These are phyloP conservation scores for Aphelocoma californica DNA, from an alignment of 2,797 vertebrate species.

Conservation along the genomic window DNA sequence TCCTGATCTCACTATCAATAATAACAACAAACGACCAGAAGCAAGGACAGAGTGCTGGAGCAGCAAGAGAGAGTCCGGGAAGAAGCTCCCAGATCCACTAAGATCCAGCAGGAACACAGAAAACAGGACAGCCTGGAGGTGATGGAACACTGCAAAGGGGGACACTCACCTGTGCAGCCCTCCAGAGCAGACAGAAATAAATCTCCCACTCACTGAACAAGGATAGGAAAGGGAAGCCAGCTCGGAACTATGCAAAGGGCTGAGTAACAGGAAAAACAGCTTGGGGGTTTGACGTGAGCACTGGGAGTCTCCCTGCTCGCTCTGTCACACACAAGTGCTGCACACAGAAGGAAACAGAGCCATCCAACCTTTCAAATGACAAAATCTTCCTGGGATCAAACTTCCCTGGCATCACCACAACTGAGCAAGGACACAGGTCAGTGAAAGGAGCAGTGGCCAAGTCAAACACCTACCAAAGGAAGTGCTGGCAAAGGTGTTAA, in stretches of 20 bases:
- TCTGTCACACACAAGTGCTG: background rate
- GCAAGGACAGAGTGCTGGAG: background rate
- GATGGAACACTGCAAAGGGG: background rate
- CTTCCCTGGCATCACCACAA: background rate
- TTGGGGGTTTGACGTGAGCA: background rate
- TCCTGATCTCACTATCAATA: background rate
- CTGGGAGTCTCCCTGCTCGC: accelerated
- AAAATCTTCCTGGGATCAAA: background rate
- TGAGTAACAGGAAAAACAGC: background rate
- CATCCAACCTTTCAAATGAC: background rate
- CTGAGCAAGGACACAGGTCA: background rate
- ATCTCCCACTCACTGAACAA: background rate
- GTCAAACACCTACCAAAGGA: background rate
- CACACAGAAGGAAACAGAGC: background rate
- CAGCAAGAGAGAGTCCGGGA: background rate
- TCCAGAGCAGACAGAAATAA: background rate
- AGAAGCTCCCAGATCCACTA: background rate
- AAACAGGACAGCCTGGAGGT: background rate
- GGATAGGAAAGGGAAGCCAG: background rate
- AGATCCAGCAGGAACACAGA: background rate
- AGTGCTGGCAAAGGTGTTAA: background rate
- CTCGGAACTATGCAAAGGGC: background rate
- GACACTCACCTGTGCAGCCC: background rate
- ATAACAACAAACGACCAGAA: background rate
- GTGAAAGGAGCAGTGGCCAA: background rate